Percentiles rank a stretch among this genome's conserved stretches.
Conservation (phyloP, 2,888 invertebrate species). For the Gastrophysa polygoni region DNA sequence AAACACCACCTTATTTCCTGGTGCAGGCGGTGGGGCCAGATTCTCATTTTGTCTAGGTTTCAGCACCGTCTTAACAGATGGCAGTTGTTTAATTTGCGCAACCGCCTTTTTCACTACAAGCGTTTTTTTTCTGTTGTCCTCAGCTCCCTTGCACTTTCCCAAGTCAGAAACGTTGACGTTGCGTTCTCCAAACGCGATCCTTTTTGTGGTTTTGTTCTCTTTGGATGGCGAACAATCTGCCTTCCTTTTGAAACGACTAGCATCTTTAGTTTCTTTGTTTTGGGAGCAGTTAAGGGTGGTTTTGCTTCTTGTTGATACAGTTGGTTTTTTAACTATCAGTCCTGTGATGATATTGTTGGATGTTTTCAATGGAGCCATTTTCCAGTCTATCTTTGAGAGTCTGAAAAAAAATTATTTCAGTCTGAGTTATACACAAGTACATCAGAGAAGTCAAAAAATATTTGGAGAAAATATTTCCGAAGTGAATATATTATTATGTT, state of each 20-base stretch:
- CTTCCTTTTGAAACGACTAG: constrained; percentile 72
- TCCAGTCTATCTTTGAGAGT: constrained; percentile 1
- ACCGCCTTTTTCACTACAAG: constrained; percentile 61
- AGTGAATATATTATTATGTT: too few species aligned
- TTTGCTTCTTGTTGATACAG: constrained; percentile 63
- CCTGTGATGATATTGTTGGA: constrained; percentile 31
- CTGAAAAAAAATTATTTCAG: too few species aligned
- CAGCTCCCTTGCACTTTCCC: constrained; percentile 37
- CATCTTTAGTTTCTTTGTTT: constrained; percentile 52
- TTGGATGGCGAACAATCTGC: constrained; percentile 80
- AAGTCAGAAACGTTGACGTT: constrained; percentile 63
- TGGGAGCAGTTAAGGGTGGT: constrained; percentile 30
- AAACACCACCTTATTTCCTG: constrained; percentile 41
- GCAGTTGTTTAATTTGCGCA: constrained; percentile 52
- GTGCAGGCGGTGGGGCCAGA: constrained; percentile 49
- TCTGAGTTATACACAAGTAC: too few species aligned
- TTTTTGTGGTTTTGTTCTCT: constrained; percentile 72
- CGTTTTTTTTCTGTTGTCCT: constrained; percentile 39
- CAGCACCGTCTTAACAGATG: constrained; percentile 52
- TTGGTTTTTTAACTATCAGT: constrained; percentile 54
- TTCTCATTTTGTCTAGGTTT: constrained; percentile 57
- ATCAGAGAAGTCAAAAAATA: too few species aligned
- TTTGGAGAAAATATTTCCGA: too few species aligned
- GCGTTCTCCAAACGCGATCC: constrained; percentile 87
- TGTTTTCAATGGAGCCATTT: constrained; percentile 69